Base-by-base conservation (phyloP, 2,888 invertebrate species). In the Antitype chi region DNA sequence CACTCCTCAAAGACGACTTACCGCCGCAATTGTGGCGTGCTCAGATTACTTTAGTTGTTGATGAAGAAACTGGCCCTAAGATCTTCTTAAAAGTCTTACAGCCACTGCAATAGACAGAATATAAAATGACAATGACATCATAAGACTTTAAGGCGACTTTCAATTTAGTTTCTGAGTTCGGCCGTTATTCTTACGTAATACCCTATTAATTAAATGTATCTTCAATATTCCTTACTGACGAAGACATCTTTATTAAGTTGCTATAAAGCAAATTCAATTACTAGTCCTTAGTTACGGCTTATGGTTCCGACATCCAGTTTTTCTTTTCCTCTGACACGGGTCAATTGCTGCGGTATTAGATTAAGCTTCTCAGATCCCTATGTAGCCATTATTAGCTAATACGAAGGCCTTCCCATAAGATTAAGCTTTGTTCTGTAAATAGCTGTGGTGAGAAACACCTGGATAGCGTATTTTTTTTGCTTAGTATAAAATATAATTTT, bases 261-360 rank as follows among this genome's bases (percentile, higher is more conserved):
- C 6, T 62, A 17, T 52, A 32, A 63, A n/a, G 28, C 6, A 47
- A 74, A 74, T 59, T 67, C 60, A 69, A 74, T 80, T 60, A 69
- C 28, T 66, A 55, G 9, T 72, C 38, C 25, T 81, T 47, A 70
- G 25, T 11, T 28, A 57, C n/a, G 80, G 69, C 85, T 70, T 67
- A 70, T 62, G 47, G 70, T 70, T 32, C 60, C 20, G 53, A 69
- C 43, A 66, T 7, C 13, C 15, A 15, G 8, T 49, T 15, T 55
- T 60, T 73, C 52, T 79, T 82, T 82, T 57, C 43, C 17, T 25
- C 57, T 47, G 55, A 66, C 15, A 15, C 8, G 64, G 73, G 68
- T 68, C 53, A 69, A 72, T 55, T 80, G 38, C 63, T 63, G 15
- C 9, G 43, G 52, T 25, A 59, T 79, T 55, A 38, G 38, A 20